A percentile compares a stretch with the other conserved stretches of the same genome.
Evolutionary conservation across 1,140 invertebrate species (phyloP).

Genomic region (Zaprionus kolodkinae): DNA sequence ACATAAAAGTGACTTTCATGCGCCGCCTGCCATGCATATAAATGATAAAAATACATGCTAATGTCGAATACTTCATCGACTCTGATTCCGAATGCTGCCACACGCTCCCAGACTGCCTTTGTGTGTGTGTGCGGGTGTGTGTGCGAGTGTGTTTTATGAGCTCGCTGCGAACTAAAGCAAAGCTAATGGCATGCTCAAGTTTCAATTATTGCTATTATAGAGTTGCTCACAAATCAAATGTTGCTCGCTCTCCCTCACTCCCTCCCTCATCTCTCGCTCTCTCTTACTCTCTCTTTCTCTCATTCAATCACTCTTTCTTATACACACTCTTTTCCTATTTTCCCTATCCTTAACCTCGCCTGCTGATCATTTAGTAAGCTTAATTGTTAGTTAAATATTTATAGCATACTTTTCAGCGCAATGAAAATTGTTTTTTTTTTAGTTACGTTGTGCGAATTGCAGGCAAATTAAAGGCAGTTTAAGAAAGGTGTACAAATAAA

Average conservation of each 20-base stretch:
- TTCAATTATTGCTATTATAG: constrained; percentile 79
- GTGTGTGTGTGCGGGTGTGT: constrained; percentile 9
- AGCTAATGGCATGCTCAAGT: constrained; percentile 78
- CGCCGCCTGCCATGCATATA: constrained; percentile 75
- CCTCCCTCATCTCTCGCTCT: too few relatives aligned
- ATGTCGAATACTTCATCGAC: constrained; percentile 40
- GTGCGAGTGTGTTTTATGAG: constrained; percentile 47
- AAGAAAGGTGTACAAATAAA: too few relatives aligned
- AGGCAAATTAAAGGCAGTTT: too few relatives aligned
- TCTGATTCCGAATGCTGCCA: constrained; percentile 11
- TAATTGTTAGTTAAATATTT: background rate
- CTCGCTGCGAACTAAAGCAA: constrained; percentile 57
- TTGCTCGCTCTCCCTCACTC: constrained; percentile 40
- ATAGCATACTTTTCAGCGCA: constrained; percentile 9
- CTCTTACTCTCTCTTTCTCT: constrained; percentile 8
- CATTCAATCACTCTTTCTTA: background rate
- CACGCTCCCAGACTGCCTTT: constrained; percentile 13
- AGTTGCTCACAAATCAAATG: constrained; percentile 58
- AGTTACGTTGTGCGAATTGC: too few relatives aligned
- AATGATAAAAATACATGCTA: constrained; percentile 80
- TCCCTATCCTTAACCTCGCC: too few relatives aligned
- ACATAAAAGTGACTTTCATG: constrained; percentile 73
- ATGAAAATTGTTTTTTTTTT: background rate
- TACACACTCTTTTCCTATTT: constrained; percentile 2
- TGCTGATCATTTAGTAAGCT: constrained; percentile 16